Evolutionary conservation across 2,113 vertebrate species (phyloP), one percentile per base, ranked within the genome.

Genomic region (Passer montanus): DNA sequence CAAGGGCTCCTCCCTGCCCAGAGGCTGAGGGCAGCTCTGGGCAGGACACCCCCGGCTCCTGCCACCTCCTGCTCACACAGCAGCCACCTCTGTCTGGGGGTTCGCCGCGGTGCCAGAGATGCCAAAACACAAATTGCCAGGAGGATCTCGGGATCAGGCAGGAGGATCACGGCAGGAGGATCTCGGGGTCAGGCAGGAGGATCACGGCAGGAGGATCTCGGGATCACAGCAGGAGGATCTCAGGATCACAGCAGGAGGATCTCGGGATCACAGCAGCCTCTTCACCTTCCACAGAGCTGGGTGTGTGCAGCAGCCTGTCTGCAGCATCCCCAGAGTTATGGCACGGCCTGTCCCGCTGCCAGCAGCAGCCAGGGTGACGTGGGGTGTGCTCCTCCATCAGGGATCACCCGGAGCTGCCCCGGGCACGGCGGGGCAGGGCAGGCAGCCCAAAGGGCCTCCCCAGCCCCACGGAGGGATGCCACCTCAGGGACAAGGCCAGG

Each of bases 291-390:
- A 0, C 43, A 90, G 96, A 92, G 95, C 95, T 92, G 93, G 90
- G 79, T 72, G 95, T 97, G 87, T 95, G 94, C 85, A 53, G 41
- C 50, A 28, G 92, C 79, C 82, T 13, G 82, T 58, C 93, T 70
- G 94, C 63, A 47, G 97, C 97, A 92, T 91, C 91, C 96, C 95
- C 90, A 90, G 97, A 85, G 96, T 76, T 82, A 60, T 55, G 95
- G 70, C 84, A 84, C 93, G 78, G 74, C 97, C 94, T 95, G 96
- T 95, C 97, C 81, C 20, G 84, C 97, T 96, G 94, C 96, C 97
- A 83, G 78, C 97, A 92, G 95, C 96, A 79, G 96, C 96, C 53
- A 44, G 94, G 52, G 90, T 37, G 35, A 37, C 46, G 73, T 85
- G 87, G 79, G 26, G 15, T 46, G 23, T 33, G 93, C 93, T 31